phyloP scores from a whole-genome alignment of 1,140 invertebrate genomes.

The Nasonia longicornis region DNA sequence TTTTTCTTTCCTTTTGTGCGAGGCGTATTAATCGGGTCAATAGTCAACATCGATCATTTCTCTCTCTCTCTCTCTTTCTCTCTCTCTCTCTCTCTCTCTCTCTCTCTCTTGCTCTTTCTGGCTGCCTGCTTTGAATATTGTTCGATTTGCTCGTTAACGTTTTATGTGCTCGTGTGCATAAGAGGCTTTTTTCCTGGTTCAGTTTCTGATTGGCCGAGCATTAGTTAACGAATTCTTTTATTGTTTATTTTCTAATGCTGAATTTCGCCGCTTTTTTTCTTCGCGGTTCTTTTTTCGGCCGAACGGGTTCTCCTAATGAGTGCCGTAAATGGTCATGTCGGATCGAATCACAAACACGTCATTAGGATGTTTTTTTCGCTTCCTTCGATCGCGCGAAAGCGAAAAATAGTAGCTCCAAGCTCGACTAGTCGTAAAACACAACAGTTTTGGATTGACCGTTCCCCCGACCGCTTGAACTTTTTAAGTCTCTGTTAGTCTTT shows the following conservation, averaged over 20 bases:
- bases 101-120: not conserved
- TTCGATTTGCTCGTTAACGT: not conserved
- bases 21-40: conserved; percentile 25
- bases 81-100: not conserved
- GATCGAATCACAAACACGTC: not conserved
- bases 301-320: not conserved
- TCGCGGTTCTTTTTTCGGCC: not conserved
- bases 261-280: not conserved
- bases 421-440: not conserved
- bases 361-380: not conserved
- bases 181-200: not conserved
- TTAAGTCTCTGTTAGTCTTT: no score
- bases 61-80: not conserved
- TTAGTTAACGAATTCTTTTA: not conserved
- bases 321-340: not conserved
- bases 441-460: no score
- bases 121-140: not conserved
- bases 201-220: not conserved
- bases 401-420: no score
- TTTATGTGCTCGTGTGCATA: not conserved
- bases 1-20: conserved; percentile 26
- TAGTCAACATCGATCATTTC: conserved; percentile 31
- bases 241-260: not conserved
- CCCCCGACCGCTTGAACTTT: no score
- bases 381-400: not conserved